These are phyloP conservation scores for Pardosa pseudoannulata DNA, from an alignment of 2,888 invertebrate species.

Conservation along the genomic window DNA sequence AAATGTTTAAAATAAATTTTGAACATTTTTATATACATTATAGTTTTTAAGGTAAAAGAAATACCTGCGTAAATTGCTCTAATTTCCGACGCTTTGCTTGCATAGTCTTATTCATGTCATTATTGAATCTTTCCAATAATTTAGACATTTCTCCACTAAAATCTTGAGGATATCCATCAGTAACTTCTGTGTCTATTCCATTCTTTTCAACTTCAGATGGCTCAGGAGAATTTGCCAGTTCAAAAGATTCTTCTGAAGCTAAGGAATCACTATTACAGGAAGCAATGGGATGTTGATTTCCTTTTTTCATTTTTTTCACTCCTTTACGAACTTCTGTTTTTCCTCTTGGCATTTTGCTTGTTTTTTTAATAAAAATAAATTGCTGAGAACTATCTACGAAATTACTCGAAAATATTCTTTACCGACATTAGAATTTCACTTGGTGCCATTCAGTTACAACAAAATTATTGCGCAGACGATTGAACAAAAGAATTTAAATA, in stretches of 20 bases:
- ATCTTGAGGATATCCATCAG: conserved; percentile 9
- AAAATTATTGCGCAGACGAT: too few relatives aligned
- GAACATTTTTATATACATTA: too few relatives aligned
- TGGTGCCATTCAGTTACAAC: too few relatives aligned
- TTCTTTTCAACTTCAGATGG: conserved; percentile 30
- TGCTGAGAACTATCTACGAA: too few relatives aligned
- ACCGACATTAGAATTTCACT: too few relatives aligned
- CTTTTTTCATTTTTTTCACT: conserved; percentile 1
- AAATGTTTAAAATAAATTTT: too few relatives aligned
- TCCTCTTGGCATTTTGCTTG: conserved; percentile 37
- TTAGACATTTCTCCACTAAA: conserved; percentile 59
- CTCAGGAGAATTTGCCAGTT: conserved; percentile 41
- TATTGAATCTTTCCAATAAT: conserved; percentile 45
- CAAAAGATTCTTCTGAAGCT: conserved; percentile 35
- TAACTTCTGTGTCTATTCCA: conserved; percentile 15
- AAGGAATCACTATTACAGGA: conserved; percentile 22
- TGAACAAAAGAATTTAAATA: too few relatives aligned
- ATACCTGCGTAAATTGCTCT: conserved; percentile 66
- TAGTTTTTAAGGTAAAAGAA: too few relatives aligned
- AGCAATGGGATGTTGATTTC: background rate
- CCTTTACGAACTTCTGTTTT: conserved; percentile 25
- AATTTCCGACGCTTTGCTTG: conserved; percentile 51
- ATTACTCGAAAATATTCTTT: too few relatives aligned
- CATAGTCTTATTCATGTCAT: conserved; percentile 55
- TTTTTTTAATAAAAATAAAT: too few relatives aligned